A percentile compares a stretch with the other conserved stretches of the same genome.
phyloP scores from a whole-genome alignment of 1,140 invertebrate genomes.

The Brachionus manjavacas region DNA sequence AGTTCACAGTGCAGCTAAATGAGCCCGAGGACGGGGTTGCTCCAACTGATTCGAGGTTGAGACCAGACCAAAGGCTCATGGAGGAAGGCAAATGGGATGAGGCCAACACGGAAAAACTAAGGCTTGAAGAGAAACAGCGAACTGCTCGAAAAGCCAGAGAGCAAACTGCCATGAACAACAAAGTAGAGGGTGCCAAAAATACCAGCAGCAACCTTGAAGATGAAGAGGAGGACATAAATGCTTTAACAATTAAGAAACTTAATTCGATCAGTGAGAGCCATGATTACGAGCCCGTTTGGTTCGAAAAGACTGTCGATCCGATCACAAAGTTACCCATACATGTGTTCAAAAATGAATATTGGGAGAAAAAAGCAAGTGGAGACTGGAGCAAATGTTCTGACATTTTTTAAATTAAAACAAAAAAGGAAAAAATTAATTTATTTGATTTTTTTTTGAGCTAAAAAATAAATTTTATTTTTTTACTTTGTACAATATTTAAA shows the following conservation, averaged over 20 bases:
- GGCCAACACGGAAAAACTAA: conserved; percentile 79
- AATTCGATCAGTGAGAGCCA: neutral
- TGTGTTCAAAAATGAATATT: conserved; percentile 81
- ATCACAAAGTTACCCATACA: conserved; percentile 76
- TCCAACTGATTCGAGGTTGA: conserved; percentile 84
- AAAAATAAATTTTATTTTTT: conserved; percentile 1
- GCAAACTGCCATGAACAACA: conserved; percentile 65
- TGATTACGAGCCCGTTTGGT: conserved; percentile 79
- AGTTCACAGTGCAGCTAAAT: conserved; percentile 90
- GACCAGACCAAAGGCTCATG: conserved; percentile 95
- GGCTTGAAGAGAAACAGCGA: conserved; percentile 89
- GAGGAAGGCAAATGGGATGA: conserved; percentile 92
- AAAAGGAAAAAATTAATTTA: neutral
- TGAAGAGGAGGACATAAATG: conserved; percentile 12
- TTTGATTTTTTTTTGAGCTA: neutral
- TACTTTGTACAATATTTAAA: neutral
- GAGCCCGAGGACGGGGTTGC: conserved; percentile 76
- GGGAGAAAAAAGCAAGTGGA: conserved; percentile 78
- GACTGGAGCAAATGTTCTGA: conserved; percentile 87
- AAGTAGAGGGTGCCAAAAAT: neutral
- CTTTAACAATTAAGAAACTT: conserved; percentile 13
- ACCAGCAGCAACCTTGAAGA: neutral
- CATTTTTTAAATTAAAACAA: conserved; percentile 64
- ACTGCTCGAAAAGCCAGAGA: conserved; percentile 63
- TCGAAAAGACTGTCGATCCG: conserved; percentile 73